Percentiles rank a stretch among this genome's conserved stretches.
phyloP scores from a whole-genome alignment of 2,797 vertebrate species.

The Hipposideros larvatus region DNA sequence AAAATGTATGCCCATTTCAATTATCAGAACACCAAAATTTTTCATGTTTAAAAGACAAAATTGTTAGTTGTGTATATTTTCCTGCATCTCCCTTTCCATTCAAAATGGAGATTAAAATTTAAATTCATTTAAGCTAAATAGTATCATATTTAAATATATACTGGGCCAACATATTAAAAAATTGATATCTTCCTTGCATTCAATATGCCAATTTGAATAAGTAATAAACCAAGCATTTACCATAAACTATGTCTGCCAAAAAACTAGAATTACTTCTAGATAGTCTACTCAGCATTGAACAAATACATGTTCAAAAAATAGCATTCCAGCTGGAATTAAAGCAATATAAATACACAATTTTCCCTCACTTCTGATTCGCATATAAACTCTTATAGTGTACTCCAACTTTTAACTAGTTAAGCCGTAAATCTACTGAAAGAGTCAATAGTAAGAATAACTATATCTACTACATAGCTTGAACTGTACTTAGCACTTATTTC shows the following conservation, averaged over 20 bases:
- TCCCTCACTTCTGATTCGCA: constrained; percentile 31
- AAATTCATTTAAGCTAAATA: constrained; percentile 37
- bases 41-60: constrained; percentile 53
- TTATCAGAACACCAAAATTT: constrained; percentile 37
- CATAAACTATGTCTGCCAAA: constrained; percentile 24
- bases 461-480: neutral
- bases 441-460: constrained; percentile 1
- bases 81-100: neutral
- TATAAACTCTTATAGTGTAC: neutral
- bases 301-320: constrained; percentile 4
- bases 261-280: constrained; percentile 46
- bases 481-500: neutral
- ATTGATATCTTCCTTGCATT: neutral
- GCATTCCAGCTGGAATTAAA: neutral
- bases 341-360: constrained; percentile 16
- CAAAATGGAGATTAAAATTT: constrained; percentile 34
- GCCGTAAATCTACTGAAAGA: constrained; percentile 15
- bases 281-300: neutral
- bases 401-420: constrained; percentile 56
- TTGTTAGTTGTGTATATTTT: neutral
- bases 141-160: constrained; percentile 27
- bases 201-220: neutral
- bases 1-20: constrained; percentile 18
- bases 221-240: constrained; percentile 16
- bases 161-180: neutral